Evolutionary conservation across 2,888 invertebrate species (phyloP), one percentile per base, ranked within the genome.

Genomic region (Enoplolaimus lenunculus): DNA sequence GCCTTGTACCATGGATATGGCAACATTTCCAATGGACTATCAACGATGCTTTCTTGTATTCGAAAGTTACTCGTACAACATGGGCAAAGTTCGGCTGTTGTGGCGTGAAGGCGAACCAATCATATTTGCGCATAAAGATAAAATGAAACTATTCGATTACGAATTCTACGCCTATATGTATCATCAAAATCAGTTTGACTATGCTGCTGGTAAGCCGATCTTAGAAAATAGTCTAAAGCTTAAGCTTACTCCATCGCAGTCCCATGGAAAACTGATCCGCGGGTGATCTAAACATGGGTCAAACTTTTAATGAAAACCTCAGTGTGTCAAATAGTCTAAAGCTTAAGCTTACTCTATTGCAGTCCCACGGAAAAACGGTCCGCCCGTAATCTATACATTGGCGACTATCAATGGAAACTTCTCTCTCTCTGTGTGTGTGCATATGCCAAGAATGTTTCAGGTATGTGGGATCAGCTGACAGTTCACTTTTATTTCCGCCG

Each of bases 1-100:
- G 1, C 79, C 79, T 0, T 79, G 79, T 72, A 75, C 76, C 59
- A 78, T 79, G 76, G 78, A 79, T 68, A 78, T 79, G 70, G 75
- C 75, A 1, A 30, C 57, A 7, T 72, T 72, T 60, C 72, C 72
- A 21, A 72, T 72, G 72, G 72, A 72, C 67, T 59, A 26, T 16
- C 60, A 34, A 26, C 29, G 28, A 13, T 79, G 79, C 72, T 75
- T 75, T 0, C 77, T 77, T 2, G 75, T 77, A 13, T 79, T 79
- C 71, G 79, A 79, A 69, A 76, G 76, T 66, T 79, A 79, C 68
- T 76, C 77, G 1, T 79, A 78, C 72, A 79, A 79, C 68, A 77
- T 78, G 13, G 79, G 79, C 67, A 75, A 79, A 60, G 73, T 74
- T 66, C 30, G 67, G 21, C 30, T 70, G 13, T 29, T 13, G 2